Base-by-base conservation (phyloP, 2,113 vertebrate species). In the Mionectes macconnelli region DNA sequence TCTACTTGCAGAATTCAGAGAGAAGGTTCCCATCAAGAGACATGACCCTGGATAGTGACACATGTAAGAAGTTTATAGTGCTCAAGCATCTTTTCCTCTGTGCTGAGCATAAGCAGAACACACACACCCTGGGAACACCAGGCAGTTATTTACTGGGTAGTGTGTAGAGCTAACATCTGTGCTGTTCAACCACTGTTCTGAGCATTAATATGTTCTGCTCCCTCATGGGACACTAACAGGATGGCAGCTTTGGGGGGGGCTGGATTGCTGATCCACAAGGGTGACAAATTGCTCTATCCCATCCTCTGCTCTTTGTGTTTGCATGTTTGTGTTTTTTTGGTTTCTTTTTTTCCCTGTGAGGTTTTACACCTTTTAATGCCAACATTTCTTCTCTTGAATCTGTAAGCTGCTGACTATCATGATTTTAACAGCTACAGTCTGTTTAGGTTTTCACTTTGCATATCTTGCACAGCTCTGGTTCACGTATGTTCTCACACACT, bases 391-490 rank as follows among this genome's bases (percentile, higher is more conserved):
- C 21, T 69, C 20, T 74, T 63, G 50, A 67, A 63, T 67, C 55
- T 60, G 37, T 40, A 69, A 84, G 8, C 37, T 88, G 72, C 79
- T 60, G 56, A 42, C 45, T 60, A 11, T 84, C 55, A 74, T 24
- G n/a, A 70, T 94, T 86, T 89, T 80, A 91, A 81, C 76, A 84
- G 5, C 23, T 67, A 53, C n/a, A 22, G 14, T 81, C 80, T 86
- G 69, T 86, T 59, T 60, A 60, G 63, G 45, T 81, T 94, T 88
- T 90, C 76, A 40, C 45, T 67, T 55, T 59, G 35, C 86, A 90
- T 93, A 81, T 91, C 94, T 96, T 87, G 64, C 73, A 78, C 45
- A 62, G 64, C 60, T 87, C 59, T 91, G 45, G 35, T 47, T 92
- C 91, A 55, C 0, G 0, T 74, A 37, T 55, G 27, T 74, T 84